phyloP scores from a whole-genome alignment of 2,113 vertebrate genomes.

The Romanogobio albipinnatus region DNA sequence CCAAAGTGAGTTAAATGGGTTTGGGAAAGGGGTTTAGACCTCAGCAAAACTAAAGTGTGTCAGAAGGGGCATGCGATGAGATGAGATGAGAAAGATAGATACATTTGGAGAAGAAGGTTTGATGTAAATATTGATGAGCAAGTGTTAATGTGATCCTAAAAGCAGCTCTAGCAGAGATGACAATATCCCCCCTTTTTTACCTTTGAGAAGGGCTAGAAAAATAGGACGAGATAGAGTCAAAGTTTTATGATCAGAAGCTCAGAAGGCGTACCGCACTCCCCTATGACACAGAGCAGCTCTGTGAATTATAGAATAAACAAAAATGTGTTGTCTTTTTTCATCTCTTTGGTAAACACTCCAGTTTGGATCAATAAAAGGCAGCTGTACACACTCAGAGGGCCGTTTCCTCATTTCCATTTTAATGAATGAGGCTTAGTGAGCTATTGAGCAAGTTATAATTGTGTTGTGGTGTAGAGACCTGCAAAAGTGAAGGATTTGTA shows the following conservation, averaged over 20 bases:
- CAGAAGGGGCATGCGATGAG: constrained; percentile 13
- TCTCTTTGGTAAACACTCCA: constrained; percentile 56
- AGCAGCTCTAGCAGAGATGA: constrained; percentile 31
- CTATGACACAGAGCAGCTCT: constrained; percentile 34
- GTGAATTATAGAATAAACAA: constrained; percentile 49
- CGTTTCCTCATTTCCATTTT: constrained; percentile 59
- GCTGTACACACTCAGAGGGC: constrained; percentile 47
- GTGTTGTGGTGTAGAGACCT: constrained; percentile 43
- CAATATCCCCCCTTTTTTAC: constrained; percentile 29
- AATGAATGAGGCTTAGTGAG: constrained; percentile 61
- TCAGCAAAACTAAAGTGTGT: not conserved
- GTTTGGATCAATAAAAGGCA: constrained; percentile 56
- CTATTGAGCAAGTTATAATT: constrained; percentile 57
- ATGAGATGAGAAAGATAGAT: constrained; percentile 52
- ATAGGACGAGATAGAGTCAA: not conserved
- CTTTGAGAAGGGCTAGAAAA: constrained; percentile 19
- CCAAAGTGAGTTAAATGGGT: constrained; percentile 5
- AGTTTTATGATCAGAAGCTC: constrained; percentile 23
- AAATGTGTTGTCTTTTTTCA: constrained; percentile 56
- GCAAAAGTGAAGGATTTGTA: constrained; percentile 28
- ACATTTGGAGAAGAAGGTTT: constrained; percentile 57
- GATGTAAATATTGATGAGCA: constrained; percentile 64
- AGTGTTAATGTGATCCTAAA: constrained; percentile 58
- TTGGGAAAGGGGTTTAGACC: not conserved
- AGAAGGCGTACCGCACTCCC: not conserved